Conservation (phyloP, 2,113 vertebrate genomes). For the Collichthys lucidus region DNA sequence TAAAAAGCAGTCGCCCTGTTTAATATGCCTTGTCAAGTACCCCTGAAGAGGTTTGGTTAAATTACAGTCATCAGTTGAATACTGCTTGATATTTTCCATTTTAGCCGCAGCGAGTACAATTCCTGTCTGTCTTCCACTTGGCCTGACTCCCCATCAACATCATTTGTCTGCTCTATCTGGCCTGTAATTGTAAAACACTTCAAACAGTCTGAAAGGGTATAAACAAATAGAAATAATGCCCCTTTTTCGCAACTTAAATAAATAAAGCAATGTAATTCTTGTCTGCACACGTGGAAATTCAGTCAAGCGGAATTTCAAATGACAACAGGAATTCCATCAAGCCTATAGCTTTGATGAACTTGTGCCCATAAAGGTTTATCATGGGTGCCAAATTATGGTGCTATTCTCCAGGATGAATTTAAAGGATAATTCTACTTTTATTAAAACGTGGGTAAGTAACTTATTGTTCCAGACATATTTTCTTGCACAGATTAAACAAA, state of each 20-base stretch:
- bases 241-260: constrained; percentile 35
- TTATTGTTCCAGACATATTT: neutral
- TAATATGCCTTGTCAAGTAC: constrained; percentile 69
- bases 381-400: neutral
- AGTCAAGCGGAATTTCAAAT: constrained; percentile 22
- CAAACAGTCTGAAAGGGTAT: constrained; percentile 63
- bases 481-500: neutral
- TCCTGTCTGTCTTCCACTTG: constrained; percentile 70
- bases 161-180: constrained; percentile 70
- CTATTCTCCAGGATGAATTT: constrained; percentile 5
- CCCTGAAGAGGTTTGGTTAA: constrained; percentile 71
- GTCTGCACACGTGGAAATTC: constrained; percentile 7
- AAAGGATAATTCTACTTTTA: neutral
- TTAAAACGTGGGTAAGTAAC: neutral
- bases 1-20: constrained; percentile 49
- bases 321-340: constrained; percentile 21
- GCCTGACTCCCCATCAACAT: constrained; percentile 65
- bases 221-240: constrained; percentile 65
- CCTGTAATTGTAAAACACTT: constrained; percentile 74
- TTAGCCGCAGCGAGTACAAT: constrained; percentile 60
- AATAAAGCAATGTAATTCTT: constrained; percentile 48
- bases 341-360: constrained; percentile 4
- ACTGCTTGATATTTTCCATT: constrained; percentile 72
- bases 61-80: constrained; percentile 74
- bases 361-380: neutral